phyloP scores from a whole-genome alignment of 2,797 vertebrate genomes.

The Ataeniobius toweri region DNA sequence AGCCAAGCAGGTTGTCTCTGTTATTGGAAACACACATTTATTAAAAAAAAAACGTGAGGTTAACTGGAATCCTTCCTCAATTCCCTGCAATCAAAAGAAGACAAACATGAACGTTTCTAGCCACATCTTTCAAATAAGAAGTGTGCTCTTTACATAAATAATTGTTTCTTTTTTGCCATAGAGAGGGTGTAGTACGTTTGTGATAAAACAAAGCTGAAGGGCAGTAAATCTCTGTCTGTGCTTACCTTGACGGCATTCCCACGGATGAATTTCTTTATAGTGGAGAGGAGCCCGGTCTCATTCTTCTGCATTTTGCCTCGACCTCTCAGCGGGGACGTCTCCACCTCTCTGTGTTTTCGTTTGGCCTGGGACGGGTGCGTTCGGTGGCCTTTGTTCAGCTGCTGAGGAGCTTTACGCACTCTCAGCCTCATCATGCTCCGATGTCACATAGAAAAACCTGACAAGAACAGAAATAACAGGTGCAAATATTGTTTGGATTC shows the following conservation, averaged over 20 bases:
- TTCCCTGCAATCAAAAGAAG: neutral
- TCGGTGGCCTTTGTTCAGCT: slow-evolving; percentile 81
- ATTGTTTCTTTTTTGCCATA: neutral
- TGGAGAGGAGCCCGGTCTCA: slow-evolving; percentile 92
- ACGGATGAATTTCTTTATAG: slow-evolving; percentile 96
- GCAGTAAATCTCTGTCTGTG: neutral
- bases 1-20: neutral
- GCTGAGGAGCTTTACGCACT: slow-evolving; percentile 96
- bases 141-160: neutral
- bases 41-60: neutral
- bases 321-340: slow-evolving; percentile 78
- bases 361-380: slow-evolving; percentile 87
- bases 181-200: neutral
- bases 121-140: neutral
- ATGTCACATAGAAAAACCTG: slow-evolving; percentile 89
- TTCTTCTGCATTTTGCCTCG: slow-evolving; percentile 90
- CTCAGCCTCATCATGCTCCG: slow-evolving; percentile 96
- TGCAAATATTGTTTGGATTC: neutral
- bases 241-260: slow-evolving; percentile 94
- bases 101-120: neutral
- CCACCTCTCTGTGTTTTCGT: slow-evolving; percentile 91
- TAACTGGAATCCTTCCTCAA: neutral
- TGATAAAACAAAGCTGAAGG: neutral
- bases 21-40: neutral
- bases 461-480: neutral